These are phyloP conservation scores for Euplagia quadripunctaria DNA, from an alignment of 2,888 invertebrate species.

Conservation along the genomic window DNA sequence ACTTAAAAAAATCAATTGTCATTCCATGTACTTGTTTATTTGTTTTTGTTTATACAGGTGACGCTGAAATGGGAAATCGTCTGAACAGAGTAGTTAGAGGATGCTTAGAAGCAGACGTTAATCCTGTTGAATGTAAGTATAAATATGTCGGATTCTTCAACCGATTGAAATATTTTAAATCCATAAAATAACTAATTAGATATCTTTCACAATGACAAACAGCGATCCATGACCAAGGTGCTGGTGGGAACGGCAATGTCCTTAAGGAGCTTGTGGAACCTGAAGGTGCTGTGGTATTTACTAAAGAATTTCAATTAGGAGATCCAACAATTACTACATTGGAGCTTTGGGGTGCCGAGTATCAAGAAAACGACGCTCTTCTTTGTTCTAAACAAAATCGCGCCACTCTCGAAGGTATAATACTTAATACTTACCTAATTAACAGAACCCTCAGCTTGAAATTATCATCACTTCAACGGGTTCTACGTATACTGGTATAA, in stretches of 20 bases:
- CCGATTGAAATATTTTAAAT: background rate
- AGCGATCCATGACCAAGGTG: slow-evolving; percentile 99
- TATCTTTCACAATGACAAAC: background rate
- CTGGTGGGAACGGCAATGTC: slow-evolving; percentile 99
- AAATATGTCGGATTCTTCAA: background rate
- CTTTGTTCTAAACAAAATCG: slow-evolving; percentile 91
- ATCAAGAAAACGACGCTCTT: slow-evolving; percentile 98
- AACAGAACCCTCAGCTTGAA: too few species aligned
- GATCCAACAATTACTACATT: slow-evolving; percentile 97
- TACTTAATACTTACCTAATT: background rate
- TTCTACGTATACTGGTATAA: too few species aligned
- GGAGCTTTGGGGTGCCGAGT: slow-evolving; percentile 99
- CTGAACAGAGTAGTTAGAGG: slow-evolving; percentile 97
- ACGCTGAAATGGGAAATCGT: slow-evolving; percentile 99
- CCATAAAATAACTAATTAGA: background rate
- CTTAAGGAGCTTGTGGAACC: slow-evolving; percentile 98
- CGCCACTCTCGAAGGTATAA: slow-evolving; percentile 86
- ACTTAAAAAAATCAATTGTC: background rate
- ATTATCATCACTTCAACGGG: too few species aligned
- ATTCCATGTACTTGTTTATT: background rate
- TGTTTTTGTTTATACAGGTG: slow-evolving; percentile 81
- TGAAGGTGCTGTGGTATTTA: slow-evolving; percentile 96
- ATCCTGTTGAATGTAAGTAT: slow-evolving; percentile 92
- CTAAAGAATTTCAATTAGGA: slow-evolving; percentile 95
- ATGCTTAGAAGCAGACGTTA: slow-evolving; percentile 94